These are phyloP conservation scores for Drosophila engyochracea DNA, from an alignment of 2,888 invertebrate species.

Conservation along the genomic window DNA sequence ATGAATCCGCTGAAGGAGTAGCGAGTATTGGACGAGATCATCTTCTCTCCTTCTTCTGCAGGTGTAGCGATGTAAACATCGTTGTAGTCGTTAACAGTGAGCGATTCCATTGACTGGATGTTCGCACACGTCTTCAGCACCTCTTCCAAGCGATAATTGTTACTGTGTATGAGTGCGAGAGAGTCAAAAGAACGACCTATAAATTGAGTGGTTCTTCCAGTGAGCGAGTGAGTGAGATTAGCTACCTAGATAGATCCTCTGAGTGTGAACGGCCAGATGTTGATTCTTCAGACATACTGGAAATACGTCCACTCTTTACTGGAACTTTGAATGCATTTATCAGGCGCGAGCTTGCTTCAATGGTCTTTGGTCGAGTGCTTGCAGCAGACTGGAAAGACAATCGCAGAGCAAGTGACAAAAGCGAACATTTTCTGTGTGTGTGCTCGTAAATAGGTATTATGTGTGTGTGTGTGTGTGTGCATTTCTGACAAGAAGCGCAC, in stretches of 20 bases:
- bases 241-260: conserved; percentile 63
- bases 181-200: neutral
- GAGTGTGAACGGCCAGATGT: conserved; percentile 67
- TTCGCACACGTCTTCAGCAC: conserved; percentile 80
- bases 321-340: conserved; percentile 5
- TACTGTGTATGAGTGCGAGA: conserved; percentile 30
- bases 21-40: conserved; percentile 75
- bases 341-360: conserved; percentile 1
- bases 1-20: conserved; percentile 72
- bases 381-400: conserved; percentile 61
- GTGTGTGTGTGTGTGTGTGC: conserved; percentile 11
- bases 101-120: conserved; percentile 78
- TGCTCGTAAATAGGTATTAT: conserved; percentile 20
- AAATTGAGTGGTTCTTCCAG: neutral
- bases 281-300: conserved; percentile 72
- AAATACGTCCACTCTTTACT: conserved; percentile 26
- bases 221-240: neutral
- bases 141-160: conserved; percentile 67
- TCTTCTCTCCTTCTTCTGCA: conserved; percentile 64
- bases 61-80: conserved; percentile 59
- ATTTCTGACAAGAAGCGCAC: conserved; percentile 1
- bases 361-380: conserved; percentile 53
- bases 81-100: conserved; percentile 73
- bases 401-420: conserved; percentile 51
- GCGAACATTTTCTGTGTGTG: conserved; percentile 37